Conservation (phyloP, 1,140 invertebrate genomes). For the Acromyrmex heyeri region DNA sequence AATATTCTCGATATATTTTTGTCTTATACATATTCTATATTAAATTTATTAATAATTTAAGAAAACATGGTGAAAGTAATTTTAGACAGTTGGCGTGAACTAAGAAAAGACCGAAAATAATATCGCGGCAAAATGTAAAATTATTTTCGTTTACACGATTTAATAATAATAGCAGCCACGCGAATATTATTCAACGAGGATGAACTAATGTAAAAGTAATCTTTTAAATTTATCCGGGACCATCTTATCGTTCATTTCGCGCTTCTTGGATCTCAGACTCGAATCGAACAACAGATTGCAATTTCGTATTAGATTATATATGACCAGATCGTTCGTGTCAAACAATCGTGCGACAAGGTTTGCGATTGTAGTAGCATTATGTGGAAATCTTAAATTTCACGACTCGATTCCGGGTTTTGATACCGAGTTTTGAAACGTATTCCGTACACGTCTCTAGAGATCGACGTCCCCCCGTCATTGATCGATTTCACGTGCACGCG, state of each 20-base stretch:
- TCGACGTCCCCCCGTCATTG: not conserved
- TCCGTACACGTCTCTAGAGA: not conserved
- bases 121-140: constrained; percentile 24
- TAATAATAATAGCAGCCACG: constrained; percentile 51
- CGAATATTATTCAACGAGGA: constrained; percentile 38
- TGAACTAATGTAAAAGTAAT: constrained; percentile 41
- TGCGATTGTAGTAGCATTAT: not conserved
- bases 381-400: constrained; percentile 6
- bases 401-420: not conserved
- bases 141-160: constrained; percentile 50
- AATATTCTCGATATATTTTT: not conserved
- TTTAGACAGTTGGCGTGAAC: constrained; percentile 49
- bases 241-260: not conserved
- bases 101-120: constrained; percentile 45
- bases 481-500: constrained; percentile 50
- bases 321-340: not conserved
- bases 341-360: not conserved
- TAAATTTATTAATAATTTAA: constrained; percentile 42
- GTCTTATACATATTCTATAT: not conserved
- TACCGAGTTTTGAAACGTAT: not conserved
- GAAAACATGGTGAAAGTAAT: constrained; percentile 37
- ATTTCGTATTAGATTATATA: not conserved
- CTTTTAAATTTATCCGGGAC: constrained; percentile 7
- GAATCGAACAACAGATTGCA: not conserved
- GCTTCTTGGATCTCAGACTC: not conserved